Evolutionary conservation across 2,113 vertebrate genomes (phyloP).

Genomic region (Siphamia tubifer): DNA sequence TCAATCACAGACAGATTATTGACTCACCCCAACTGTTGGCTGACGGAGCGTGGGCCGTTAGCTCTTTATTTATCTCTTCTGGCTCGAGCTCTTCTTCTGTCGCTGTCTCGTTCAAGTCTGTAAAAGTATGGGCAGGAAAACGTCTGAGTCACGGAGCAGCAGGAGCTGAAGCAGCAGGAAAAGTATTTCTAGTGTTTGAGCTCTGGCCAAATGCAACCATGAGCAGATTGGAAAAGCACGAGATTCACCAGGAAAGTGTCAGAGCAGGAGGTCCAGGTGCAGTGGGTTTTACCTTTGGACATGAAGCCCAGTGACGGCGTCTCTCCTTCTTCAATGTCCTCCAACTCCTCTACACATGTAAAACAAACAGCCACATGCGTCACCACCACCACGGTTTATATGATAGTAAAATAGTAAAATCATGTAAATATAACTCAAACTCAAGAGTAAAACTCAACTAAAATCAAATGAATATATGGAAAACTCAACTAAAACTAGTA

Average conservation of each 20-base stretch:
- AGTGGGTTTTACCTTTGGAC: slow-evolving; percentile 20
- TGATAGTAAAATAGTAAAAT: no score
- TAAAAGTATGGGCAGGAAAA: slow-evolving; percentile 2
- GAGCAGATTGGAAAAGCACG: slow-evolving; percentile 4
- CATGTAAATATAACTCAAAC: no score
- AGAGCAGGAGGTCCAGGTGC: not conserved
- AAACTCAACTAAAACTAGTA: no score
- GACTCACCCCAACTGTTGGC: slow-evolving; percentile 10
- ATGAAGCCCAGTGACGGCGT: not conserved
- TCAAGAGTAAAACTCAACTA: no score
- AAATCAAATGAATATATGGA: no score
- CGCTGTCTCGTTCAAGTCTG: slow-evolving; percentile 20
- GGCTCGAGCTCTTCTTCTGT: slow-evolving; percentile 5
- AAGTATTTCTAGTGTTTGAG: slow-evolving; percentile 11
- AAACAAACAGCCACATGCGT: no score
- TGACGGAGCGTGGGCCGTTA: slow-evolving; percentile 12
- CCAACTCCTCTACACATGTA: slow-evolving; percentile 2
- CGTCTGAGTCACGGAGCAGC: slow-evolving; percentile 34
- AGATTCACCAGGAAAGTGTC: not conserved
- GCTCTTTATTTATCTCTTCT: slow-evolving; percentile 3
- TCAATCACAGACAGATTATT: not conserved
- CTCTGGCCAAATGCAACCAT: slow-evolving; percentile 4
- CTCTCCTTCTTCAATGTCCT: slow-evolving; percentile 12
- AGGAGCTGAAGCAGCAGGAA: not conserved
- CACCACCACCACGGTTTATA: no score